A percentile compares a stretch with the other conserved stretches of the same genome.
These are phyloP conservation scores for Drosophila lini DNA, from an alignment of 1,140 invertebrate genomes.

Conservation along the genomic window DNA sequence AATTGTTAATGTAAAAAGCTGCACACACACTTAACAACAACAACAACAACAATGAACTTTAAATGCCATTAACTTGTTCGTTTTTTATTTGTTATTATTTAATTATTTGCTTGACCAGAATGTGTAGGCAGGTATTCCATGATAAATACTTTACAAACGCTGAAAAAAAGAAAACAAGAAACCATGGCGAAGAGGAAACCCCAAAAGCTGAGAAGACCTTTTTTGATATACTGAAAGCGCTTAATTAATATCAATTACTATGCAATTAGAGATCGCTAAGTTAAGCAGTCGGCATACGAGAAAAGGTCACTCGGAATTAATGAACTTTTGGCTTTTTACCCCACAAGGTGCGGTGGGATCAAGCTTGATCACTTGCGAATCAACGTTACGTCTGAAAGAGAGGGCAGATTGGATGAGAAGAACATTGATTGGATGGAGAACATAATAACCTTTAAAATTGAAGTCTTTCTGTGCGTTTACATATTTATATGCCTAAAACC, in stretches of 20 bases:
- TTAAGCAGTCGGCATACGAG: conserved; percentile 20
- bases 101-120: conserved; percentile 51
- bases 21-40: conserved; percentile 41
- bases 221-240: conserved; percentile 29
- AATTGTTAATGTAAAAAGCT: conserved; percentile 78
- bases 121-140: conserved; percentile 40
- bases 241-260: conserved; percentile 82
- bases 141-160: conserved; percentile 8
- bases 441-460: background rate
- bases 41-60: conserved; percentile 17
- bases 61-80: conserved; percentile 53
- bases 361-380: conserved; percentile 26
- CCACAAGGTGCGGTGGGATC: conserved; percentile 35
- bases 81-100: conserved; percentile 60
- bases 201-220: conserved; percentile 20
- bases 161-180: conserved; percentile 1
- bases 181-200: conserved; percentile 6
- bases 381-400: background rate
- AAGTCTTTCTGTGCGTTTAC: background rate
- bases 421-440: conserved; percentile 8
- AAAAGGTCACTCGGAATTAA: conserved; percentile 58
- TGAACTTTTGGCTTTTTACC: conserved; percentile 59
- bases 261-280: conserved; percentile 66
- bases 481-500: background rate
- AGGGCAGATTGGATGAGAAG: background rate